A percentile compares a stretch with the other conserved stretches of the same genome.
These are phyloP conservation scores for Cerceris ruficornis DNA, from an alignment of 2,888 invertebrate species.

Conservation along the genomic window DNA sequence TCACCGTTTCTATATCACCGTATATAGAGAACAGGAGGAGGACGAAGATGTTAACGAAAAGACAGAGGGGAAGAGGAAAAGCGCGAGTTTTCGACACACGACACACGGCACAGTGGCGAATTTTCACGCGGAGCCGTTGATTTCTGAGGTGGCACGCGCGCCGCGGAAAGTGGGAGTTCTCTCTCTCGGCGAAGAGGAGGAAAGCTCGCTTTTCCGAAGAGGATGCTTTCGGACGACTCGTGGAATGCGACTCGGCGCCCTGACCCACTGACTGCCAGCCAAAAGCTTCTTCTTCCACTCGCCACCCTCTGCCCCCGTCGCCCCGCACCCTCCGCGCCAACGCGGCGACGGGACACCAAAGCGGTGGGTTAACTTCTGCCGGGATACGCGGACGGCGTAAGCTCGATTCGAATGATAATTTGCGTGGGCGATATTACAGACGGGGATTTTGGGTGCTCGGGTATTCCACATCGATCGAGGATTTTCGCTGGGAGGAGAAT, in stretches of 20 bases:
- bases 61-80: no score
- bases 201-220: conserved; percentile 44
- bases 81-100: no score
- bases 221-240: conserved; percentile 68
- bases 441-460: no score
- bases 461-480: no score
- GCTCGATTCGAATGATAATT: no score
- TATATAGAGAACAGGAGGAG: no score
- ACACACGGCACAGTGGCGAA: no score
- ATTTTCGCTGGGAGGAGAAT: no score
- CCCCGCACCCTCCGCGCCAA: conserved; percentile 19
- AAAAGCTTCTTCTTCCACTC: conserved; percentile 74
- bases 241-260: conserved; percentile 80
- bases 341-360: conserved; percentile 7
- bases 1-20: not conserved
- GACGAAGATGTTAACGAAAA: no score
- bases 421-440: no score
- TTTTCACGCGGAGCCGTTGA: no score
- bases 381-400: no score
- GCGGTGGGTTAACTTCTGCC: conserved; percentile 40
- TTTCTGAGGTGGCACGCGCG: conserved; percentile 3
- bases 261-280: conserved; percentile 81
- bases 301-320: conserved; percentile 30
- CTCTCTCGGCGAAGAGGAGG: conserved; percentile 1
- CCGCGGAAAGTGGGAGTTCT: conserved; percentile 28